Evolutionary conservation across 2,113 vertebrate genomes (phyloP), one percentile per base, ranked within the genome.

Genomic region (Aegotheles bennettii): DNA sequence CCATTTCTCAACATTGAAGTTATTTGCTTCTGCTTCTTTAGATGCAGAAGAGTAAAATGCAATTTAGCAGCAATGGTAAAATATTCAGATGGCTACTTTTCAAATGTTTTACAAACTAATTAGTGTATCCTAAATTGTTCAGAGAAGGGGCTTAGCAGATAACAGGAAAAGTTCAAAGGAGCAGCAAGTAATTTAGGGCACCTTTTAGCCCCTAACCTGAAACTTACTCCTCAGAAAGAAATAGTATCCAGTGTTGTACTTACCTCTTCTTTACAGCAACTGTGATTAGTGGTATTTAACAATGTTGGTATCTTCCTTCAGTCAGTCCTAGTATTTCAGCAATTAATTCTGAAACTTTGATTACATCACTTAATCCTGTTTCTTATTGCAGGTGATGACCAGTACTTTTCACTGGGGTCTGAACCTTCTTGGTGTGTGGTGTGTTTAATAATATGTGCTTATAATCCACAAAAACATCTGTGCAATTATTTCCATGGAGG

Each of bases 321-420:
- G 59, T 53, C 67, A 45, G 69, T 71, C 19, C 54, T 73, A 67
- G 24, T 92, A 93, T 89, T 73, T 59, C 57, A 90, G 47, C 43
- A 89, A 84, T 89, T 95, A 83, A 83, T 85, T 89, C 45, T 60
- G 64, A 84, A 71, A 79, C 50, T 93, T 68, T 69, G 70, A 87
- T 95, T 93, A 25, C 33, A 70, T 93, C 11, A 3, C 47, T 92
- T 78, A 45, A 79, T 91, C 50, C 68, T 75, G 25, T 67, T 71
- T 90, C 64, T 67, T 65, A 31, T 73, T 64, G 75, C 67, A 87
- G 57, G 29, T 90, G 84, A 91, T 82, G 38, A 47, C 64, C 69
- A 35, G 29, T 60, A 42, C 35, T 87, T 95, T 95, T 91, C 60
- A 71, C 40, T 70, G 50, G 28, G 73, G 36, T 59, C 29, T 94